These are phyloP conservation scores for Mormyrops attenuatus DNA, from an alignment of 2,797 vertebrate species.

Conservation along the genomic window DNA sequence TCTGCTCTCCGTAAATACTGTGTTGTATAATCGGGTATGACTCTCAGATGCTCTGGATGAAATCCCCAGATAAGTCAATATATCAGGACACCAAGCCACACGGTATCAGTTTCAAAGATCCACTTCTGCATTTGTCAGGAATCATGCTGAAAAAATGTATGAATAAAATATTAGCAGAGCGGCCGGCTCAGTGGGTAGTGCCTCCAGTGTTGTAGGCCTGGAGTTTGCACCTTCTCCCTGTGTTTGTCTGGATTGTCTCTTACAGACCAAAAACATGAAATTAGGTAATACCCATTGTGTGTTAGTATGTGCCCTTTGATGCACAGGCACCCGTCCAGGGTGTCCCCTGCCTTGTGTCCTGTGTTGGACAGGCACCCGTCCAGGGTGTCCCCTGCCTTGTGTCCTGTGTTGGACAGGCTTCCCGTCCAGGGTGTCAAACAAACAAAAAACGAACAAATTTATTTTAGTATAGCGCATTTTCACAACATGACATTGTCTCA, in stretches of 20 bases:
- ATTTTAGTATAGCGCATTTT: too few relatives aligned
- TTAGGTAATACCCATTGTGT: not conserved
- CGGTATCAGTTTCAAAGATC: not conserved
- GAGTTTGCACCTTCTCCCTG: not conserved
- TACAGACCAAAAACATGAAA: not conserved
- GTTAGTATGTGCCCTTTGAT: not conserved
- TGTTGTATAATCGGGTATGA: not conserved
- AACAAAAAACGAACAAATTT: too few relatives aligned
- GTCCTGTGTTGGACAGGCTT: too few relatives aligned
- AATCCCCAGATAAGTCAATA: not conserved
- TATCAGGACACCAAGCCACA: not conserved
- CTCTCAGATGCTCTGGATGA: not conserved
- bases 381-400: not conserved
- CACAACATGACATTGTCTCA: too few relatives aligned
- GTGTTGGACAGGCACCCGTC: not conserved
- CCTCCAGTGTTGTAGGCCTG: not conserved
- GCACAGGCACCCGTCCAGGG: not conserved
- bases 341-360: not conserved
- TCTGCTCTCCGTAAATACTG: not conserved
- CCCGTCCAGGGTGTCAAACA: too few relatives aligned
- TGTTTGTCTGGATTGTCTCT: not conserved
- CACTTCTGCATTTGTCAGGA: not conserved
- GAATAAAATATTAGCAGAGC: not conserved
- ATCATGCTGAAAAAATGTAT: not conserved
- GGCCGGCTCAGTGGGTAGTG: not conserved